Conservation (phyloP, 2,113 vertebrate genomes). For the Eudyptes chrysolophus region DNA sequence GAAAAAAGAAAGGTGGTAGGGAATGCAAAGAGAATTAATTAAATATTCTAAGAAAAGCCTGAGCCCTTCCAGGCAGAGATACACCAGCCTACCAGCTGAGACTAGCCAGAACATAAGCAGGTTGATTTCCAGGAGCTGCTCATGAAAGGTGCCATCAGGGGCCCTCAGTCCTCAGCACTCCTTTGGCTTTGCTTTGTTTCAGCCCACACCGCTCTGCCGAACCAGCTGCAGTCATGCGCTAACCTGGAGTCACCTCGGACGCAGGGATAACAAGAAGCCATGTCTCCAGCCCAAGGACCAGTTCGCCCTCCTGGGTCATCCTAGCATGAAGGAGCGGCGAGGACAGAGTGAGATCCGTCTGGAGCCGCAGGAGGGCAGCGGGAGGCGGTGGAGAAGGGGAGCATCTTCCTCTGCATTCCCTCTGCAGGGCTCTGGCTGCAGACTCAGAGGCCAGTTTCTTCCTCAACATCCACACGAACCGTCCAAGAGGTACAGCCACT, state of each 20-base stretch:
- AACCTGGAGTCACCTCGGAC: conserved; percentile 67
- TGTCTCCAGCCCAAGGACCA: conserved; percentile 2
- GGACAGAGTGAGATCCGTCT: not conserved
- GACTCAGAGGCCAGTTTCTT: not conserved
- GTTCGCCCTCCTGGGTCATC: not conserved
- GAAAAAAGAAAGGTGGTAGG: not conserved
- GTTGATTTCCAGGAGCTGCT: not conserved
- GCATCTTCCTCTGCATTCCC: not conserved
- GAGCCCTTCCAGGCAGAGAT: not conserved
- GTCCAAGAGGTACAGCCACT: not conserved
- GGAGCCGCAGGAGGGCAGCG: fast-evolving
- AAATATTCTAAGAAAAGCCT: not conserved
- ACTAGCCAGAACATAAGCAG: not conserved
- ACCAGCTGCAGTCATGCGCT: not conserved
- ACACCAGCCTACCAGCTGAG: not conserved
- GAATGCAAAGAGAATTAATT: not conserved
- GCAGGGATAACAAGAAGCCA: conserved; percentile 67
- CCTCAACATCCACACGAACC: not conserved
- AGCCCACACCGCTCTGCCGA: not conserved
- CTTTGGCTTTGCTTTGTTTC: not conserved
- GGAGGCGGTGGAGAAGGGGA: not conserved
- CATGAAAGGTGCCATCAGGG: not conserved
- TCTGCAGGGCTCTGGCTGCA: not conserved
- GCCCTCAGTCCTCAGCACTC: not conserved
- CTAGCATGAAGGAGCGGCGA: not conserved